A percentile compares a stretch with the other conserved stretches of the same genome.
Evolutionary conservation across 2,888 invertebrate species (phyloP).

Genomic region (Stramonita haemastoma): DNA sequence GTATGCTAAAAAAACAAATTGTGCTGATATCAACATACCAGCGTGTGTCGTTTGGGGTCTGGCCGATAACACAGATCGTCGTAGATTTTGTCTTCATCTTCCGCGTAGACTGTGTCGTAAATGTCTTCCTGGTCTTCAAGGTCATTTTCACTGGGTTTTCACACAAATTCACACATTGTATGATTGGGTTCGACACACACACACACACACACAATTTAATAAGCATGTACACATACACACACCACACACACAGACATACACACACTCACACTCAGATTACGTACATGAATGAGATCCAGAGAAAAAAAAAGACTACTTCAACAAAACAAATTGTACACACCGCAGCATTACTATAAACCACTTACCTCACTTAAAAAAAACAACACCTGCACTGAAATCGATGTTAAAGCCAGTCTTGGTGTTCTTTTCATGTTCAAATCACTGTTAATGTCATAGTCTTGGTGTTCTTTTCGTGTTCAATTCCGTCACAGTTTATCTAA

Average conservation of each 20-base stretch:
- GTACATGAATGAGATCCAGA: no score
- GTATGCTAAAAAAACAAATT: neutral
- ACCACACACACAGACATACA: neutral
- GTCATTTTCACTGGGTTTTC: slow-evolving; percentile 65
- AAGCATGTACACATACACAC: neutral
- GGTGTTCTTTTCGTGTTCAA: no score
- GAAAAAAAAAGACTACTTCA: no score
- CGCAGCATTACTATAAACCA: no score
- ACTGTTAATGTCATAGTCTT: no score
- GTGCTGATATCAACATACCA: neutral
- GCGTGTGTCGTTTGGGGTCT: slow-evolving; percentile 22
- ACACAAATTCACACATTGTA: slow-evolving; percentile 8
- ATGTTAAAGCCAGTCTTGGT: no score
- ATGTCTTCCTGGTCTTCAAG: slow-evolving; percentile 74
- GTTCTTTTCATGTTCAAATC: no score
- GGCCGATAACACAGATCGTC: slow-evolving; percentile 84
- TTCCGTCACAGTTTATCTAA: no score
- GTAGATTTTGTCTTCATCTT: slow-evolving; percentile 91
- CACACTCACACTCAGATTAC: neutral
- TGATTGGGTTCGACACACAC: neutral
- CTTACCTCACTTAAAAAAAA: no score
- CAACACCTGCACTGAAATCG: no score
- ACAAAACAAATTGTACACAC: no score
- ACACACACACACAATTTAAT: neutral
- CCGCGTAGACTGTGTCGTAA: slow-evolving; percentile 72